Base-by-base conservation (phyloP, 2,797 vertebrate species). In the Nannoperca australis region DNA sequence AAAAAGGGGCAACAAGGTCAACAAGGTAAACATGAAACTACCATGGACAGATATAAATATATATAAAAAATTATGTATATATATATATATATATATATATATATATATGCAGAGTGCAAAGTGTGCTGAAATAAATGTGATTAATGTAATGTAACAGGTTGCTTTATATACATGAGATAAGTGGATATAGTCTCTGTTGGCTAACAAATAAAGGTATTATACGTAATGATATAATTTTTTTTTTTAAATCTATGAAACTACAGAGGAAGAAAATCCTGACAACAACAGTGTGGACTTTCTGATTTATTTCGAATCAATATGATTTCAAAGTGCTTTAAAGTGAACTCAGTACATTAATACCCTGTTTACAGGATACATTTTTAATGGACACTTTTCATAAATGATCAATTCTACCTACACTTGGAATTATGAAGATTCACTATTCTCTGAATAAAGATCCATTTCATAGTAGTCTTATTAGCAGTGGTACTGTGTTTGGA, bases 321-420 rank as follows among this genome's bases (percentile, higher is more conserved):
- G 42, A 70, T 45, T 59, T 73, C 17, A 64, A 32, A 55, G 64
- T 45, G 49, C 36, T 72, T 65, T 47, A 40, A 82, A 77, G 22
- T 68, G 34, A 81, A 51, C 55, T 81, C 73, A 63, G 15, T 42
- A 14, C 14, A 0, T 78, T 61, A 59, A 78, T 67, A 74, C 14
- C 14, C 49, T 50, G 44, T 75, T 85, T 61, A 76, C 81, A 27
- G 2, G 24, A 27, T 27, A 27, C 24, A 30, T 6, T 70, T 81
- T 73, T 36, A 83, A 70, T 74, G 47, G 49, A 36, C 34, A 63
- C 40, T 30, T 15, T 58, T 73, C 45, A 70, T 76, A 70, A 81
- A 84, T 84, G 68, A 36, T 58, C 53, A 59, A 71, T 60, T 45
- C 27, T 8, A 55, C 53, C 20, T 34, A 20, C 2, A 47, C 32